A percentile compares a stretch with the other conserved stretches of the same genome.
phyloP scores from a whole-genome alignment of 2,113 vertebrate species.

The Dasypus novemcinctus region DNA sequence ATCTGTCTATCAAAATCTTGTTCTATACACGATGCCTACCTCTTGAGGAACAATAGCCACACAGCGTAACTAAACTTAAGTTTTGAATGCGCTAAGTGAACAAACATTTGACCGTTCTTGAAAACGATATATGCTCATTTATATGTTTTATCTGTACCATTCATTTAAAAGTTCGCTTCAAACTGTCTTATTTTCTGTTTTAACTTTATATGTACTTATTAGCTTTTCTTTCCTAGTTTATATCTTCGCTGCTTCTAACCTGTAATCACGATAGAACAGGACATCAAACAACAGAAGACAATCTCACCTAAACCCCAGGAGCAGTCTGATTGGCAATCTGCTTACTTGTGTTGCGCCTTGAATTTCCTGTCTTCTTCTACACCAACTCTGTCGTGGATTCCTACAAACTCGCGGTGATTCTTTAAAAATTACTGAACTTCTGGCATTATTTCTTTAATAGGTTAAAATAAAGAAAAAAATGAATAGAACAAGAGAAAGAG shows the following conservation, averaged over 20 bases:
- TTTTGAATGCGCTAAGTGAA: background rate
- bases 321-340: background rate
- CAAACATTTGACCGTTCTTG: slow-evolving; percentile 13
- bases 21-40: background rate
- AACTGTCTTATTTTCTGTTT: slow-evolving; percentile 41
- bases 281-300: background rate
- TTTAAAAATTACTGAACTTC: background rate
- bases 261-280: background rate
- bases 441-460: background rate
- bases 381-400: background rate
- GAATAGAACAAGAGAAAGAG: no score
- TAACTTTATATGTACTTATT: background rate
- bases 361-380: background rate
- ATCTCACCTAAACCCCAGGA: background rate
- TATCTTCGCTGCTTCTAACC: background rate
- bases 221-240: background rate
- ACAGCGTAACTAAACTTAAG: background rate
- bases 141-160: background rate
- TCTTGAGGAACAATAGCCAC: slow-evolving; percentile 16
- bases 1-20: slow-evolving; percentile 36
- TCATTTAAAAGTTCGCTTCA: slow-evolving; percentile 18
- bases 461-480: background rate
- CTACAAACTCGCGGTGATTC: background rate
- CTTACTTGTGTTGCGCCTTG: background rate
- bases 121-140: background rate